Percentiles rank a stretch among this genome's conserved stretches.
These are phyloP conservation scores for Promerops cafer DNA, from an alignment of 2,113 vertebrate species.

Conservation along the genomic window DNA sequence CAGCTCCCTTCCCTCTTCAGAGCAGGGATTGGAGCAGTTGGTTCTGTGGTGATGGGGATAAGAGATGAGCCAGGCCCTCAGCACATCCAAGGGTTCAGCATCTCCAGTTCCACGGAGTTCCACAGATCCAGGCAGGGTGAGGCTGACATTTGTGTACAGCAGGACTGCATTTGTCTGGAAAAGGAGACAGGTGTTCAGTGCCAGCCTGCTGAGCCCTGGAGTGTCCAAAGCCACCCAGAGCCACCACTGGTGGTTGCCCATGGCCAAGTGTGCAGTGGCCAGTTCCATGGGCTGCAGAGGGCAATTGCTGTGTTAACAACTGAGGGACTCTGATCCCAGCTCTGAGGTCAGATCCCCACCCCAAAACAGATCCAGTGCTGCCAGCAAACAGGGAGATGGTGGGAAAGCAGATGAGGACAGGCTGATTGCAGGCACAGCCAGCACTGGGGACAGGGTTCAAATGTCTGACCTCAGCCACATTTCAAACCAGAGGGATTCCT, in stretches of 20 bases:
- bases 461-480: neutral
- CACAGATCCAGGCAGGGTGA: neutral
- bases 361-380: neutral
- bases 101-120: neutral
- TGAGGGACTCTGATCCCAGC: neutral
- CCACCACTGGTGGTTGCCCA: neutral
- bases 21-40: neutral
- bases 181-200: neutral
- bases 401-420: neutral
- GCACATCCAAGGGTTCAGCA: neutral
- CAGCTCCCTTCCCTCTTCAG: neutral
- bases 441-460: neutral
- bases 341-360: neutral
- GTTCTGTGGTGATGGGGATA: neutral
- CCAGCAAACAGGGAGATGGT: neutral
- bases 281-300: fast-evolving
- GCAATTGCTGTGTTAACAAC: fast-evolving
- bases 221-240: neutral
- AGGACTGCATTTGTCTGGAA: neutral
- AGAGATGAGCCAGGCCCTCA: neutral
- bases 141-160: neutral
- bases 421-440: neutral
- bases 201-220: neutral
- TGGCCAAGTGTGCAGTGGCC: neutral
- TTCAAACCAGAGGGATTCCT: neutral